Conservation (phyloP, 2,888 invertebrate genomes). For the Cataglyphis rosenhaueri region DNA sequence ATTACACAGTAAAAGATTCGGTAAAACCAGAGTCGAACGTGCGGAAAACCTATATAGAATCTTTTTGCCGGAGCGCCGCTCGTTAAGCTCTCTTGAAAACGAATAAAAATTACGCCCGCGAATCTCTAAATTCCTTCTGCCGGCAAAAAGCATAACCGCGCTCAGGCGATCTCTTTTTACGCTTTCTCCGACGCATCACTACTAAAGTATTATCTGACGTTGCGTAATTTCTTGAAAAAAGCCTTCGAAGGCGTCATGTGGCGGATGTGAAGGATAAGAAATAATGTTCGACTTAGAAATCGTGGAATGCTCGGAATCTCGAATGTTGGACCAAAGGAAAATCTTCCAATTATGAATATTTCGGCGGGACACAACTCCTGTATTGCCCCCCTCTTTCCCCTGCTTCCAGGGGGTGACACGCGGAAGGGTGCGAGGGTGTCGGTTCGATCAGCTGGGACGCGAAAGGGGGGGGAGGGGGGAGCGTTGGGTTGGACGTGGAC, state of each 20-base stretch:
- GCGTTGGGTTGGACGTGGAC: conserved; percentile 51
- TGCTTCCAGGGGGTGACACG: not conserved
- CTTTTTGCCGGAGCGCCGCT: conserved; percentile 54
- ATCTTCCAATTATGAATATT: conserved; percentile 74
- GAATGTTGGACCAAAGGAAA: conserved; percentile 56
- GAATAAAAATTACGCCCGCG: conserved; percentile 68
- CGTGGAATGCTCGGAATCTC: not conserved
- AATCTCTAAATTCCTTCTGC: conserved; percentile 44
- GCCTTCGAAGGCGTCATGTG: not conserved
- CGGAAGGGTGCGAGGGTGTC: conserved; percentile 25
- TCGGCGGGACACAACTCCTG: conserved; percentile 37
- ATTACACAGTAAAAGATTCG: conserved; percentile 43
- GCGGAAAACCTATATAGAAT: conserved; percentile 62
- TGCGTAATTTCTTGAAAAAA: conserved; percentile 37
- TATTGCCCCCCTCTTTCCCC: conserved; percentile 32
- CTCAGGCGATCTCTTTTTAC: conserved; percentile 17
- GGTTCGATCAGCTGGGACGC: conserved; percentile 34
- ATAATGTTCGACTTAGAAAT: not conserved
- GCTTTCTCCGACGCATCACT: conserved; percentile 14
- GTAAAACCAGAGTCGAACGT: conserved; percentile 57
- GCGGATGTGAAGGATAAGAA: not conserved
- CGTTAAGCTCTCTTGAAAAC: conserved; percentile 65
- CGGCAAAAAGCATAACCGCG: conserved; percentile 50
- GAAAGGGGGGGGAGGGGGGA: not conserved
- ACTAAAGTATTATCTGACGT: conserved; percentile 41